Base-by-base conservation (phyloP, 2,888 invertebrate genomes). In the Caenorhabditis wallacei region DNA sequence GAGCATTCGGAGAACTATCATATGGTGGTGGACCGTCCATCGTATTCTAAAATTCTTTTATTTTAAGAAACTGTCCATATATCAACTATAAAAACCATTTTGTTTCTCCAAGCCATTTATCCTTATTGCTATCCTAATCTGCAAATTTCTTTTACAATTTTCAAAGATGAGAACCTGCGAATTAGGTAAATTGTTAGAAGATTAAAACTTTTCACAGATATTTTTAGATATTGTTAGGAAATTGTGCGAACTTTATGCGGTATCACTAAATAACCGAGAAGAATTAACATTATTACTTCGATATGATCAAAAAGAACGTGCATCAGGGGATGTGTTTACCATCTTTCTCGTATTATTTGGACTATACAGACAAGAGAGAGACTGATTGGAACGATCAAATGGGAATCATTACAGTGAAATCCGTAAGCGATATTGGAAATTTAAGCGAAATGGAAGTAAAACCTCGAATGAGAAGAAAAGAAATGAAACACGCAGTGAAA, bases 201-300 rank as follows among this genome's bases (percentile, higher is more conserved):
- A 51, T 35, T 16, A 20, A 7, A 35, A 66, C 53, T 20, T 40
- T n/a, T 57, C n/a, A 3, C 30, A 30, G 30, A 40, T 37, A 4
- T 22, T n/a, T 22, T 53, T 18, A 24, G 22, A 53, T 53, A 11
- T 24, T 10, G 24, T 24, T 10, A 56, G 24, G 4, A 26, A 26
- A 11, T 26, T 26, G 30, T 53, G 35, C 35, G 22, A 66, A 75
- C 56, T 22, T 75, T 75, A 75, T 75, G 35, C 57, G 75, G 66
- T 54, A 57, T 24, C 16, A 66, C 22, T 57, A n/a, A n/a, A n/a
- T n/a, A 57, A 76, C 68, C 75, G 75, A 76, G 20, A 51, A 68
- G 0, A 75, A 66, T 59, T 56, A 57, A 66, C 64, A 75, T 75
- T 75, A 75, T 75, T 75, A 75, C 66, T 56, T 66, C 56, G 66